These are phyloP conservation scores for Danionella dracula DNA, from an alignment of 2,797 vertebrate genomes.

Conservation along the genomic window DNA sequence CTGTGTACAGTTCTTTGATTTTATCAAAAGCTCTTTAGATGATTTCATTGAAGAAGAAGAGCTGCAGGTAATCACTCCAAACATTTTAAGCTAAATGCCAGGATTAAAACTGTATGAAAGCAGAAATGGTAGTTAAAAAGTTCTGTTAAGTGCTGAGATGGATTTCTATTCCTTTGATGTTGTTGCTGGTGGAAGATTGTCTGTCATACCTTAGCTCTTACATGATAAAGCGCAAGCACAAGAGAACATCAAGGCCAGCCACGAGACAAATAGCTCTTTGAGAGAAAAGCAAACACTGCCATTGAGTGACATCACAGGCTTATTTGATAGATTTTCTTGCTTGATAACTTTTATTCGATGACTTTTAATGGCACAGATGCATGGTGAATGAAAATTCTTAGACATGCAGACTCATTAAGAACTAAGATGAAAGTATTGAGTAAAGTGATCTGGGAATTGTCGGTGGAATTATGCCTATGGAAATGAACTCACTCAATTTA, in stretches of 20 bases:
- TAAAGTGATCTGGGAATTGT: background rate
- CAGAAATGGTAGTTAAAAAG: background rate
- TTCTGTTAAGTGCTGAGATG: background rate
- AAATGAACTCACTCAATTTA: background rate
- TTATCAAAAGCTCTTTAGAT: too few relatives aligned
- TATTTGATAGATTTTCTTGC: slow-evolving; percentile 18
- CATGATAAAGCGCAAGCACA: background rate
- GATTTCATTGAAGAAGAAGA: too few relatives aligned
- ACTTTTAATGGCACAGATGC: background rate
- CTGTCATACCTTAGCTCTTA: slow-evolving; percentile 8
- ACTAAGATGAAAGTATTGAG: background rate
- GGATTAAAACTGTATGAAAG: background rate
- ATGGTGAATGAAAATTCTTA: background rate
- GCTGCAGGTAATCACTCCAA: background rate
- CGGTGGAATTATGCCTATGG: background rate
- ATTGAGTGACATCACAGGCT: background rate
- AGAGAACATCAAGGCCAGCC: slow-evolving; percentile 15
- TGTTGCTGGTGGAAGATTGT: background rate
- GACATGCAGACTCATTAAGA: background rate
- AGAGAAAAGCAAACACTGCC: slow-evolving; percentile 3
- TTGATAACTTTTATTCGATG: slow-evolving; percentile 1
- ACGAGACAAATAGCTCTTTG: slow-evolving; percentile 5
- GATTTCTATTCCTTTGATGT: slow-evolving; percentile 1
- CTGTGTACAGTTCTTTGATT: too few relatives aligned
- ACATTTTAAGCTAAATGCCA: background rate